Conservation (phyloP, 1,140 invertebrate genomes). For the Lanistes nyassanus region DNA sequence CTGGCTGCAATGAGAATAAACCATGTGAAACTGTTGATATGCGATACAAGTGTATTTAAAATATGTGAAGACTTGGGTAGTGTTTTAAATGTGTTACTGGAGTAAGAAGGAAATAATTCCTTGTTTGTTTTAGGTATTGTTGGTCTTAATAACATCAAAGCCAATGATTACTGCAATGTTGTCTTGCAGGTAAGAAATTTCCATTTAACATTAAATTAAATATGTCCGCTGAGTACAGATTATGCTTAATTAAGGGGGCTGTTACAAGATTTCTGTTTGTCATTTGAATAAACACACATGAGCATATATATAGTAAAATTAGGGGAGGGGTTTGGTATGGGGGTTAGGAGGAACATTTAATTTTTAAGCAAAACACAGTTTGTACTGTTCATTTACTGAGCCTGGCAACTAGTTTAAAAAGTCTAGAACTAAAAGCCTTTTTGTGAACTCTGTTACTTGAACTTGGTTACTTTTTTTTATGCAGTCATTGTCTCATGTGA, state of each 20-base stretch:
- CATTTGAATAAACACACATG: neutral
- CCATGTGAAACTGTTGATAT: no score
- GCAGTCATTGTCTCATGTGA: constrained; percentile 93
- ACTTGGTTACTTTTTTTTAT: constrained; percentile 30
- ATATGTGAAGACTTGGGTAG: constrained; percentile 2
- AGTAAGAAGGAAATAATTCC: constrained; percentile 6
- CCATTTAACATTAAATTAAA: no score
- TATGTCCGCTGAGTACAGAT: no score
- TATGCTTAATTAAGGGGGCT: no score
- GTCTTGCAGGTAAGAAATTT: constrained; percentile 84
- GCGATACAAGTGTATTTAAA: neutral
- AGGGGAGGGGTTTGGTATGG: no score
- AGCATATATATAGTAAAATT: neutral
- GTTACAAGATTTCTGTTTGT: neutral
- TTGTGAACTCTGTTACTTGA: no score
- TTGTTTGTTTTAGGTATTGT: constrained; percentile 76
- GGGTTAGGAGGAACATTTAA: no score
- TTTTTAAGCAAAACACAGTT: neutral
- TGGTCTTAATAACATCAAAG: constrained; percentile 98
- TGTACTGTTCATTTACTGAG: neutral
- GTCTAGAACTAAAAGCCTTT: neutral
- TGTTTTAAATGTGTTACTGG: neutral
- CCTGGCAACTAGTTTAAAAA: neutral
- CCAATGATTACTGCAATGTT: constrained; percentile 96
- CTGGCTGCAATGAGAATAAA: no score